These are phyloP conservation scores for Tachypleus tridentatus DNA, from an alignment of 1,140 invertebrate genomes.

Conservation along the genomic window DNA sequence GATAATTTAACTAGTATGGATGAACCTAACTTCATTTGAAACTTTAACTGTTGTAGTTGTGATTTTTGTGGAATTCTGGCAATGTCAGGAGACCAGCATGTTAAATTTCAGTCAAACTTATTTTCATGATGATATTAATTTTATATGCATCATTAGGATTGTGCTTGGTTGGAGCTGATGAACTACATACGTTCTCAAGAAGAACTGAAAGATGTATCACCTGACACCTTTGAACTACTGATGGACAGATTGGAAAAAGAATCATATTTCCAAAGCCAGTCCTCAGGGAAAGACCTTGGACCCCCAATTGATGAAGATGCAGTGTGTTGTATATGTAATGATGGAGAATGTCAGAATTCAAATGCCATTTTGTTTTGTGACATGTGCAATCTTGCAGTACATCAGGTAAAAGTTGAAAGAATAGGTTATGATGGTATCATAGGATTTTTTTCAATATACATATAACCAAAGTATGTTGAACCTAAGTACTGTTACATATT, in stretches of 20 bases:
- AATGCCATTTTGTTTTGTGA: conserved; percentile 97
- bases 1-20: too few relatives aligned
- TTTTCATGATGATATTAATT: too few relatives aligned
- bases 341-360: conserved; percentile 92
- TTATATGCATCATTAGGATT: conserved; percentile 42
- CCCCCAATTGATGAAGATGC: conserved; percentile 87
- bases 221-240: conserved; percentile 79
- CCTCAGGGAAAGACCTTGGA: conserved; percentile 32
- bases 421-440: neutral
- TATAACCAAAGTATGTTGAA: too few relatives aligned
- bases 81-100: too few relatives aligned
- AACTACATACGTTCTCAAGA: conserved; percentile 62
- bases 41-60: too few relatives aligned
- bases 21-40: too few relatives aligned
- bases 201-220: conserved; percentile 51
- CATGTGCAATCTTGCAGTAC: conserved; percentile 98
- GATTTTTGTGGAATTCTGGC: too few relatives aligned
- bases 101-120: too few relatives aligned
- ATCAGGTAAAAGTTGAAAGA: conserved; percentile 47
- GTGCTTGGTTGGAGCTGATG: conserved; percentile 77
- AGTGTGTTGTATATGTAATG: conserved; percentile 83
- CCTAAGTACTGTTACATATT: too few relatives aligned
- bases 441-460: too few relatives aligned
- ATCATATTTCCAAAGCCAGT: conserved; percentile 82
- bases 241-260: conserved; percentile 97